A percentile compares a stretch with the other conserved stretches of the same genome.
These are phyloP conservation scores for Ceratoteleas bidentatus DNA, from an alignment of 1,140 invertebrate species.

Conservation along the genomic window DNA sequence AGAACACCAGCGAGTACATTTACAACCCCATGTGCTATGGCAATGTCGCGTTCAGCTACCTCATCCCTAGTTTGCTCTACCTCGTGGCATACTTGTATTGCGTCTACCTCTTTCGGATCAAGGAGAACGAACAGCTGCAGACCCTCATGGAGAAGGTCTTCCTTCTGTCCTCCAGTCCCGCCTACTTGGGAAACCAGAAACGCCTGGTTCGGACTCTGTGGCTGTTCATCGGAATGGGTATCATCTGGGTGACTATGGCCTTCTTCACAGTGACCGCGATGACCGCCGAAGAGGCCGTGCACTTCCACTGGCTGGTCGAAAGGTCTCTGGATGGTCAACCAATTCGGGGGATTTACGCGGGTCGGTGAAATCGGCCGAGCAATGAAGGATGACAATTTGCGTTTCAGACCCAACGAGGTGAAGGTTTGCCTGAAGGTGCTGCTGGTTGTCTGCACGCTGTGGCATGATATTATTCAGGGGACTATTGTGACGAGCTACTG, in stretches of 20 bases:
- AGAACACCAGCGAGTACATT: constrained; percentile 73
- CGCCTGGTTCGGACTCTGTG: constrained; percentile 86
- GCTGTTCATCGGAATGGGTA: constrained; percentile 86
- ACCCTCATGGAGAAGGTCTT: constrained; percentile 94
- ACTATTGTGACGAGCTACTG: constrained; percentile 90
- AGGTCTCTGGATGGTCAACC: constrained; percentile 65
- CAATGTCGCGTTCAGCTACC: constrained; percentile 87
- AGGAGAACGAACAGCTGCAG: constrained; percentile 93
- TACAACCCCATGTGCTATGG: constrained; percentile 85
- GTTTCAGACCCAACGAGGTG: constrained; percentile 80
- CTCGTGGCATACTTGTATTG: constrained; percentile 89
- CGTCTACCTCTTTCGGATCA: constrained; percentile 88
- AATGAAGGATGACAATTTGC: constrained; percentile 8
- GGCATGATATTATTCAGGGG: constrained; percentile 89
- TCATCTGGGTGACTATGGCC: constrained; percentile 86
- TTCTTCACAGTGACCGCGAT: constrained; percentile 85
- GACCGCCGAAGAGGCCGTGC: constrained; percentile 84
- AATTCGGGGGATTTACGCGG: not conserved
- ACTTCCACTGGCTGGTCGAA: constrained; percentile 84
- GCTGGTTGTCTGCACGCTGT: constrained; percentile 85
- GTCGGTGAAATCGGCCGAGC: not conserved
- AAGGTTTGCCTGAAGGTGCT: constrained; percentile 83
- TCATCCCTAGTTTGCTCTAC: constrained; percentile 90
- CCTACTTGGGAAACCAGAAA: constrained; percentile 85
- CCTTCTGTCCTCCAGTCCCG: constrained; percentile 85